Conservation (phyloP, 2,113 vertebrate species). For the Laticauda laticaudata region DNA sequence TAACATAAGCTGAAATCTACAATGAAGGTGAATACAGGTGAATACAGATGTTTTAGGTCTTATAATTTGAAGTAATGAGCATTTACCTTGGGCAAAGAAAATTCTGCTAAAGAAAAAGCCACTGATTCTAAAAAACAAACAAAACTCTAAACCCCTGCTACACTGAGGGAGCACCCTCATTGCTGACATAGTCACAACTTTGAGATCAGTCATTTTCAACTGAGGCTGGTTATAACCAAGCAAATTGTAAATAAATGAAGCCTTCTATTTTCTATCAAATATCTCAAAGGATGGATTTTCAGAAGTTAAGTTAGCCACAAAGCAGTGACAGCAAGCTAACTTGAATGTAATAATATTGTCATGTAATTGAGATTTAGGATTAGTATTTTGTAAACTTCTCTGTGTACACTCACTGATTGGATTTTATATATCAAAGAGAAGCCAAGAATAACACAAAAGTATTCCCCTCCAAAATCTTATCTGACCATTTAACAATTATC, state of each 20-base stretch:
- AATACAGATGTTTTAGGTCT: neutral
- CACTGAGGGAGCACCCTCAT: neutral
- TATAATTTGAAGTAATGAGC: neutral
- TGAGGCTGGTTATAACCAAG: neutral
- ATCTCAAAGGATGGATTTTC: neutral
- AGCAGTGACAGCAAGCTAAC: neutral
- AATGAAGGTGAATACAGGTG: neutral
- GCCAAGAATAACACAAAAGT: neutral
- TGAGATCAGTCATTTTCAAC: neutral
- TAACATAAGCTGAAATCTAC: neutral
- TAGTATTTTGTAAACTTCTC: neutral
- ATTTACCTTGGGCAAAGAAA: neutral
- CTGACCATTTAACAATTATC: neutral
- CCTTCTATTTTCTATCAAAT: neutral
- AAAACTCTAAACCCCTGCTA: neutral
- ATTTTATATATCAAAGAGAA: neutral
- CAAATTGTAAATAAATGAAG: neutral
- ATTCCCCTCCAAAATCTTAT: neutral
- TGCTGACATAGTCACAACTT: neutral
- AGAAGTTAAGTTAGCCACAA: neutral
- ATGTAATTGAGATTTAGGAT: neutral
- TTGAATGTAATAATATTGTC: neutral
- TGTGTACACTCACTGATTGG: neutral
- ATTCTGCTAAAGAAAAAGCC: neutral
- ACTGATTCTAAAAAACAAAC: neutral